Conservation (phyloP, 30 jellyfish, hydroid and myxozoan species). For the Turritopsis dohrnii region DNA sequence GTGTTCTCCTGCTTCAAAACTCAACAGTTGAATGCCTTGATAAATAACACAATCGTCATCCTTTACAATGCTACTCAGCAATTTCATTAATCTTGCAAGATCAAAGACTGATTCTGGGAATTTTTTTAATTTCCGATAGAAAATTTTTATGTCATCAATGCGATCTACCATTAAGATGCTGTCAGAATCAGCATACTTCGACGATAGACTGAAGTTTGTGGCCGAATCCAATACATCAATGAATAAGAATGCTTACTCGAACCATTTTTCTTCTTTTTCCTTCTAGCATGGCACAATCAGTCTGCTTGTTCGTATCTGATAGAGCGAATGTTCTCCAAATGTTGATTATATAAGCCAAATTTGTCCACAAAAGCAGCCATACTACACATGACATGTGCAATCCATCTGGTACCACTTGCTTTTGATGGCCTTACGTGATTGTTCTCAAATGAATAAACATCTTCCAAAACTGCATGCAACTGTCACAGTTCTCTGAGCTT, state of each 20-base stretch:
- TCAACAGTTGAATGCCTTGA: too few relatives aligned
- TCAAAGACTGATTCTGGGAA: neutral
- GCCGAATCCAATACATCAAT: neutral
- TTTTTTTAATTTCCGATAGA: neutral
- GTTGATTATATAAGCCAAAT: neutral
- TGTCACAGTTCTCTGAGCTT: neutral
- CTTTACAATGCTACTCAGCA: neutral
- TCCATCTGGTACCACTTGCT: slow-evolving; percentile 30
- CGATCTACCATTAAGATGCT: neutral
- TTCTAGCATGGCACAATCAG: slow-evolving; percentile 9
- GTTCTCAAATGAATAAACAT: neutral
- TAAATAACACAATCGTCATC: slow-evolving; percentile 9
- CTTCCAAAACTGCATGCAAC: neutral
- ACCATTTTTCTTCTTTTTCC: neutral
- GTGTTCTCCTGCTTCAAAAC: too few relatives aligned
- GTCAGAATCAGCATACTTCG: neutral
- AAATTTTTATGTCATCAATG: neutral
- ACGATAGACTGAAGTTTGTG: neutral
- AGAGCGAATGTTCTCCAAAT: slow-evolving; percentile 1
- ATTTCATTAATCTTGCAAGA: neutral
- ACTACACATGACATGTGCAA: neutral
- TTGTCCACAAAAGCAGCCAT: neutral
- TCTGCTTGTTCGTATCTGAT: slow-evolving; percentile 10
- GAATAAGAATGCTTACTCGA: neutral
- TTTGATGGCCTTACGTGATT: slow-evolving; percentile 5